Evolutionary conservation across 2,888 invertebrate species (phyloP).

Genomic region (Parthenolecanium corni): DNA sequence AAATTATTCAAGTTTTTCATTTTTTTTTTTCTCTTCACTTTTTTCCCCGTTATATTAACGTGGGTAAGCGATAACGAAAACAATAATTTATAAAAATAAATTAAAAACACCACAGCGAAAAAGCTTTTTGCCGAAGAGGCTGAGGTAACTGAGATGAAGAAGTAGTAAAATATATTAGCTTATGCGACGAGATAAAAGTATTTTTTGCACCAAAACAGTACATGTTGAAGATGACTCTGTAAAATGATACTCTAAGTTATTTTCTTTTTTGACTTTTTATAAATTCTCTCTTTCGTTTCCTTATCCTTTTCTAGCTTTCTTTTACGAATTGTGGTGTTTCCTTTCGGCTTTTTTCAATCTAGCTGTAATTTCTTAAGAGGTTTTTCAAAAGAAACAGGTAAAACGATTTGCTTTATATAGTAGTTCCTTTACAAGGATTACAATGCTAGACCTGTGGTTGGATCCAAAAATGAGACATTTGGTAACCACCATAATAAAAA

Average conservation of each 20-base stretch:
- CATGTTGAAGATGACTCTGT: slow-evolving; percentile 3
- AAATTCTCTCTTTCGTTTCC: no score
- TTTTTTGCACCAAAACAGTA: background rate
- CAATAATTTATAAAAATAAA: slow-evolving; percentile 18
- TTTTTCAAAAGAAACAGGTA: no score
- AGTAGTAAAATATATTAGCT: slow-evolving; percentile 13
- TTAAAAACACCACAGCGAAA: slow-evolving; percentile 6
- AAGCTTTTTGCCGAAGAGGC: slow-evolving; percentile 4
- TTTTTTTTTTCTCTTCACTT: slow-evolving; percentile 12
- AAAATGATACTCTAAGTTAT: slow-evolving; percentile 1
- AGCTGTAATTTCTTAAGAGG: no score
- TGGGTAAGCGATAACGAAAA: slow-evolving; percentile 11
- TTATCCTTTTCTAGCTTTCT: no score
- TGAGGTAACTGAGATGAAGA: slow-evolving; percentile 10
- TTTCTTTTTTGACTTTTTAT: slow-evolving; percentile 1
- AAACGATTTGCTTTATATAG: no score
- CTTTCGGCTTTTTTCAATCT: no score
- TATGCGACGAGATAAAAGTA: slow-evolving; percentile 10
- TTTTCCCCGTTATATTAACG: slow-evolving; percentile 15
- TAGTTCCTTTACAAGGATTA: no score
- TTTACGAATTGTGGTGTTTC: no score
- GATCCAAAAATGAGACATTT: no score
- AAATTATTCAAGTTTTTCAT: slow-evolving; percentile 1
- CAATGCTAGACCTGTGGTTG: no score
- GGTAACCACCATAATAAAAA: no score